Base-by-base conservation (phyloP, 2,888 invertebrate genomes). In the Lepidochrysops patricia region DNA sequence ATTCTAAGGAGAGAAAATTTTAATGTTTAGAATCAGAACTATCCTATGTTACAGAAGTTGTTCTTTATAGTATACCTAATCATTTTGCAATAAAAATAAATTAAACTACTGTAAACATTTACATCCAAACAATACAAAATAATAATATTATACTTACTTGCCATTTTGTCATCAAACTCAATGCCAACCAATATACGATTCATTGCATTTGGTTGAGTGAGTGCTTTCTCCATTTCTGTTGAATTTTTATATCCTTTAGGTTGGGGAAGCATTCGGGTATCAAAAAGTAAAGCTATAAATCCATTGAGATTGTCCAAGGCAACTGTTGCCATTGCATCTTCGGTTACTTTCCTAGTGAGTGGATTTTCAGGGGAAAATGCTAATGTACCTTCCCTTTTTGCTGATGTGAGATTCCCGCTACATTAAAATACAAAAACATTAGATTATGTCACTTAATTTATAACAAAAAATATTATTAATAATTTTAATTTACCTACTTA, bases 351-450 rank as follows among this genome's bases (percentile, higher is more conserved):
- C 62, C 88, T 80, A 57, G 86, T 84, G 3, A 88, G 74, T 7
- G 78, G 72, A 63, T 78, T 85, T 64, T 88, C 87, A 57, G 89
- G 89, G 43, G 88, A 88, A 68, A 87, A 88, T 67, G 89, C 89
- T 60, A 89, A 63, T 26, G 86, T 85, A 12, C 86, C 87, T 66
- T 77, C 70, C 60, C 79, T 72, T 70, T 73, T 82, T 58, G 76
- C 73, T 67, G 78, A 72, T 61, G 86, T 82, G 3, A 87, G 64
- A 70, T 89, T 87, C 23, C 80, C 83, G 62, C 88, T 88, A 60
- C 34, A 61, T 57, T 29, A 32, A 56, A 26, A 49, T 29, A 60
- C 12, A n/a, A 37, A 54, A 61, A 62, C 35, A 58, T 27, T 52
- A 26, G 2, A 29, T 29, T 19, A 12, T 23, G 9, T 4, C 9